Evolutionary conservation across 2,113 vertebrate species (phyloP).

Genomic region (Osmerus mordax): DNA sequence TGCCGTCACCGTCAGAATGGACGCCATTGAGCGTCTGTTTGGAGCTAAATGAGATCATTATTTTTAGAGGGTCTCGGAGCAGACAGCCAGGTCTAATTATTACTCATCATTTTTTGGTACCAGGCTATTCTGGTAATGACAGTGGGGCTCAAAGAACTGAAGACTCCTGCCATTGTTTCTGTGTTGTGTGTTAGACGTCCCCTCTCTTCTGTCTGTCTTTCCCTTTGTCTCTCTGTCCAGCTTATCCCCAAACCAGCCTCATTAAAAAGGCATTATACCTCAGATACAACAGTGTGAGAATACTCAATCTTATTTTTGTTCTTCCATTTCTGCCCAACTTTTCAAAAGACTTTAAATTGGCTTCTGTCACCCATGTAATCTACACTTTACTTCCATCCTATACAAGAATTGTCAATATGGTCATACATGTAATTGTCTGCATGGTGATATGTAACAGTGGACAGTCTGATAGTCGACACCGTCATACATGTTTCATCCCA

Average conservation of each 20-base stretch:
- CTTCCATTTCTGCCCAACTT: too few relatives aligned
- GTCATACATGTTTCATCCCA: too few relatives aligned
- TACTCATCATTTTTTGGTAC: constrained; percentile 13
- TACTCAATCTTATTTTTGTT: neutral
- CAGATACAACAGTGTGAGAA: neutral
- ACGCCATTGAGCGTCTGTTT: neutral
- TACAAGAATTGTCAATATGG: too few relatives aligned
- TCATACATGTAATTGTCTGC: too few relatives aligned
- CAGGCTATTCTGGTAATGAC: constrained; percentile 28
- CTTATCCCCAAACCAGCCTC: neutral
- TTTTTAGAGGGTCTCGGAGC: neutral
- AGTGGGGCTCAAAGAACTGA: neutral
- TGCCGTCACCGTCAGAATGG: neutral
- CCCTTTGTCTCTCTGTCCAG: neutral
- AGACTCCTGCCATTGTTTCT: neutral
- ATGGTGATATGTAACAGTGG: too few relatives aligned
- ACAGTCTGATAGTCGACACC: too few relatives aligned
- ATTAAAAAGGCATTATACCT: neutral
- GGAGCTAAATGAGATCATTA: constrained; percentile 24
- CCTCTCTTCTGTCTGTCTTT: neutral
- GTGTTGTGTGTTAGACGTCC: neutral
- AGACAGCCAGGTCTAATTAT: constrained; percentile 19
- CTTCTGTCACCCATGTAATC: too few relatives aligned
- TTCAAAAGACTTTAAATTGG: too few relatives aligned
- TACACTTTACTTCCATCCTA: too few relatives aligned